Evolutionary conservation across 2,888 invertebrate species (phyloP).

Genomic region (Nowickia ferox): DNA sequence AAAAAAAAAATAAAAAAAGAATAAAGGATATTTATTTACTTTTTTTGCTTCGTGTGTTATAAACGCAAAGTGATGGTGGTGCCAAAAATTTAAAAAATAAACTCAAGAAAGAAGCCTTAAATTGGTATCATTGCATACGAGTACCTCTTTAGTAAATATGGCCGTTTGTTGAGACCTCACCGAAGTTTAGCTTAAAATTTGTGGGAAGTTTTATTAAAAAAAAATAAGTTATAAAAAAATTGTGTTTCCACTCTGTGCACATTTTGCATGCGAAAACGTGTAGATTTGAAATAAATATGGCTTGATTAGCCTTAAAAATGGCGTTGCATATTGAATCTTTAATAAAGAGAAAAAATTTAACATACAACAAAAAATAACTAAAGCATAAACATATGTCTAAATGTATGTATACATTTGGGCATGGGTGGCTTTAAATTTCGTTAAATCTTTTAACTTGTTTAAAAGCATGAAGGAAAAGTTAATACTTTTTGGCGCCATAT

Average conservation of each 20-base stretch:
- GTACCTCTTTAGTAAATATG: constrained; percentile 70
- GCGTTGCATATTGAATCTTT: constrained; percentile 66
- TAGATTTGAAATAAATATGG: constrained; percentile 72
- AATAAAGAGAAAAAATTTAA: constrained; percentile 33
- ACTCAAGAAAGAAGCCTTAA: constrained; percentile 66
- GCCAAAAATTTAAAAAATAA: constrained; percentile 49
- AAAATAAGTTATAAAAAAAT: not conserved
- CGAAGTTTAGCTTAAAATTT: constrained; percentile 68
- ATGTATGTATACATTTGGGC: constrained; percentile 8
- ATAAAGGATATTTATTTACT: constrained; percentile 65
- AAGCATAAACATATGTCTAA: not conserved
- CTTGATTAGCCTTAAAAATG: constrained; percentile 72
- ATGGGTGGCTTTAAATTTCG: constrained; percentile 71
- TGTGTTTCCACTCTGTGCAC: constrained; percentile 58
- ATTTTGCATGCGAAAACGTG: constrained; percentile 71
- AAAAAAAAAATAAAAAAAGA: constrained; percentile 15
- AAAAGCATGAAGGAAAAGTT: constrained; percentile 56
- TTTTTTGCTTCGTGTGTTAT: constrained; percentile 36
- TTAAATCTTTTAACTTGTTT: constrained; percentile 50
- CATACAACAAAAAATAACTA: constrained; percentile 7
- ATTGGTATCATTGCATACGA: constrained; percentile 66
- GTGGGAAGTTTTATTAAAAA: constrained; percentile 59
- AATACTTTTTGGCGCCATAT: constrained; percentile 72
- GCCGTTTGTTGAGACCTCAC: constrained; percentile 71
- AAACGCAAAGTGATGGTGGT: constrained; percentile 57